Conservation (phyloP, 64 coral and sea anemone genomes). For the Astreopora myriophthalma region DNA sequence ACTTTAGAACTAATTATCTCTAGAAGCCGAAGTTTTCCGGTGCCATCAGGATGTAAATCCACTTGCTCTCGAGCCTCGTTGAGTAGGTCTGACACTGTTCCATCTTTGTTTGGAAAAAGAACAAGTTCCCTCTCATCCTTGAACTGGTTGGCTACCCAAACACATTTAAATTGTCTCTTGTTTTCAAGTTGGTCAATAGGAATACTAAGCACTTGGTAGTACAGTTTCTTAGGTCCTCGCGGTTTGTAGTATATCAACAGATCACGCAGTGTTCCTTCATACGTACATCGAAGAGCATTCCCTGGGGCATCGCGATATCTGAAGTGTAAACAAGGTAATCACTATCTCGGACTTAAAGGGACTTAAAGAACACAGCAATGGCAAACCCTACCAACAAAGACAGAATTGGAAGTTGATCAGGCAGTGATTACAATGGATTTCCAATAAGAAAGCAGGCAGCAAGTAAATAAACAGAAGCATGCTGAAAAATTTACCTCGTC, state of each 20-base stretch:
- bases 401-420: too few species aligned
- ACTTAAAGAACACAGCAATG: too few species aligned
- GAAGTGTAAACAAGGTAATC: not conserved
- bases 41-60: conserved; percentile 33
- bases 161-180: conserved; percentile 97
- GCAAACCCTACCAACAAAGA: too few species aligned
- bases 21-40: conserved; percentile 70
- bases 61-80: conserved; percentile 83
- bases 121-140: conserved; percentile 94
- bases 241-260: conserved; percentile 98
- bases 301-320: conserved; percentile 93
- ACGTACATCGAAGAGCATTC: conserved; percentile 88
- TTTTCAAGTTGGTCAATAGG: conserved; percentile 95
- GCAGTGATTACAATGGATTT: too few species aligned
- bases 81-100: conserved; percentile 77
- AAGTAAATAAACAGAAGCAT: too few species aligned
- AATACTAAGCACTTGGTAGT: conserved; percentile 96
- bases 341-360: too few species aligned
- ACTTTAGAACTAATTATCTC: conserved; percentile 98
- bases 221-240: conserved; percentile 97
- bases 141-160: conserved; percentile 85
- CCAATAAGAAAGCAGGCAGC: too few species aligned
- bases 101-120: conserved; percentile 94
- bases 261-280: conserved; percentile 93
- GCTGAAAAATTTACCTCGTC: too few species aligned